These are phyloP conservation scores for Laspeyria flexula DNA, from an alignment of 2,888 invertebrate species.

Conservation along the genomic window DNA sequence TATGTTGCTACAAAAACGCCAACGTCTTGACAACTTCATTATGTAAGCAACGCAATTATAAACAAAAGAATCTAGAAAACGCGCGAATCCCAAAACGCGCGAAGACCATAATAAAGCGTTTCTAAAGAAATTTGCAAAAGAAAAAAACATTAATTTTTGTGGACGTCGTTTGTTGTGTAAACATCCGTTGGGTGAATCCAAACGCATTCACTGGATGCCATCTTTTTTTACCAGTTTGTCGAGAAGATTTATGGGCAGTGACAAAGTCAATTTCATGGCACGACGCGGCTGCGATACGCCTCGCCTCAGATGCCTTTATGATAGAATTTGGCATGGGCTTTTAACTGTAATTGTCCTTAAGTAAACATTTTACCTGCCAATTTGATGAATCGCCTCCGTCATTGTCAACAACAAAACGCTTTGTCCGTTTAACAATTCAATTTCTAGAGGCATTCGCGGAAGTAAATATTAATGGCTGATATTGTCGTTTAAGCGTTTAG, in stretches of 20 bases:
- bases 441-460: slow-evolving; percentile 59
- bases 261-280: slow-evolving; percentile 84
- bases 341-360: slow-evolving; percentile 78
- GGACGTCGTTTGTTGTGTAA: slow-evolving; percentile 75
- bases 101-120: slow-evolving; percentile 47
- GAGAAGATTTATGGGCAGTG: slow-evolving; percentile 81
- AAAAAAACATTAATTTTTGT: slow-evolving; percentile 51
- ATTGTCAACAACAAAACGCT: slow-evolving; percentile 51
- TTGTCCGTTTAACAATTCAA: slow-evolving; percentile 73
- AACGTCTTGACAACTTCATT: slow-evolving; percentile 54
- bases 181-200: slow-evolving; percentile 72
- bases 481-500: slow-evolving; percentile 22
- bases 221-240: slow-evolving; percentile 65
- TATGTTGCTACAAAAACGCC: slow-evolving; percentile 13
- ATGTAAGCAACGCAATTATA: slow-evolving; percentile 26
- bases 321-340: slow-evolving; percentile 75
- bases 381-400: slow-evolving; percentile 75
- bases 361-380: slow-evolving; percentile 83
- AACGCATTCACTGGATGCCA: slow-evolving; percentile 65
- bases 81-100: slow-evolving; percentile 44
- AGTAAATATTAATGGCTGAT: slow-evolving; percentile 36
- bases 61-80: slow-evolving; percentile 41
- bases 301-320: slow-evolving; percentile 67
- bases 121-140: slow-evolving; percentile 59
- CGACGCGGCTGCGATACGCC: slow-evolving; percentile 66